phyloP scores from a whole-genome alignment of 2,797 vertebrate genomes.

The Enteromius treurensis region DNA sequence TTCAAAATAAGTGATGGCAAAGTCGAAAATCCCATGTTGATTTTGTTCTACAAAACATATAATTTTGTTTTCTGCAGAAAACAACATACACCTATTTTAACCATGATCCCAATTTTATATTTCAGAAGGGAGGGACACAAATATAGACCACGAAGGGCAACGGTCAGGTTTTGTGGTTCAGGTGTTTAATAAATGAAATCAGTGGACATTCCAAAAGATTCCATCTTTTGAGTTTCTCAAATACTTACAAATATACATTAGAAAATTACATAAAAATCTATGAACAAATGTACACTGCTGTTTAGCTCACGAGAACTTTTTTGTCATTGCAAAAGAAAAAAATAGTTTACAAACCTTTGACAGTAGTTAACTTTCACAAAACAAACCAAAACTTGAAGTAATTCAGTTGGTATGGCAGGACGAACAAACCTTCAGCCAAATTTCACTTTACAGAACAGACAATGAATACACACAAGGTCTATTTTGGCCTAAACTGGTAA shows the following conservation, averaged over 20 bases:
- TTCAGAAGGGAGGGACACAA: not conserved
- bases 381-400: not conserved
- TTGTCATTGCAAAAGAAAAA: constrained; percentile 16
- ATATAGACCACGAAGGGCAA: not conserved
- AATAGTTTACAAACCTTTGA: constrained; percentile 1
- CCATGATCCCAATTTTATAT: not conserved
- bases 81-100: too few relatives aligned
- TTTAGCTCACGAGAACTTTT: constrained; percentile 23
- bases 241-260: constrained; percentile 12
- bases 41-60: not conserved
- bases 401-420: not conserved
- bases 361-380: not conserved
- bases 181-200: constrained; percentile 41
- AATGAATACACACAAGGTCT: not conserved
- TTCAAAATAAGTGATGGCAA: too few relatives aligned
- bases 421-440: not conserved
- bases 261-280: constrained; percentile 45
- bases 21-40: not conserved
- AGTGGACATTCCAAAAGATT: not conserved
- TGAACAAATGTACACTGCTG: constrained; percentile 52
- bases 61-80: too few relatives aligned
- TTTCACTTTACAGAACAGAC: not conserved
- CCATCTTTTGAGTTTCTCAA: constrained; percentile 15
- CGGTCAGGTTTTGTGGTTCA: not conserved
- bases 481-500: not conserved